These are phyloP conservation scores for Octopus sinensis DNA, from an alignment of 1,140 invertebrate genomes.

Conservation along the genomic window DNA sequence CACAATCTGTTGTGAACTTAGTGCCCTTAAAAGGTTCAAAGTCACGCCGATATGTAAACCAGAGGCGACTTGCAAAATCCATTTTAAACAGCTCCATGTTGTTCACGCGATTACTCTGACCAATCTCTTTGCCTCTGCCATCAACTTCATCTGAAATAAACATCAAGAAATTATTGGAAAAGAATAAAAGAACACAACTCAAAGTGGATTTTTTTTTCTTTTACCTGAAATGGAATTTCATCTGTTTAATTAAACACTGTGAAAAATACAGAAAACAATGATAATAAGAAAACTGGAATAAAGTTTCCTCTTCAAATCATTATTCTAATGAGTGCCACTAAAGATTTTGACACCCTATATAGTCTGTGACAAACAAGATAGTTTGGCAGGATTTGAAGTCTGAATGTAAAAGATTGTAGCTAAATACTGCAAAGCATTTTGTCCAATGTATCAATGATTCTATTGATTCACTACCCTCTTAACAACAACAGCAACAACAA, in stretches of 20 bases:
- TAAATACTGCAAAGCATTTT: no score
- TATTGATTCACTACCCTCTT: no score
- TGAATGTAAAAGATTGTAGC: not conserved
- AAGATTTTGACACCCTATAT: not conserved
- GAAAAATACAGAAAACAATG: no score
- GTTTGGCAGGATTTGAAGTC: not conserved
- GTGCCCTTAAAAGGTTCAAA: slow-evolving; percentile 79
- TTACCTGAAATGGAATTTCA: no score
- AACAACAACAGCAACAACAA: no score
- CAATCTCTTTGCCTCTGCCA: slow-evolving; percentile 24
- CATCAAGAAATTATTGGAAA: not conserved
- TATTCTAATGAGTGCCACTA: not conserved
- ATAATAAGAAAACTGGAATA: no score
- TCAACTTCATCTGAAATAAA: slow-evolving; percentile 29
- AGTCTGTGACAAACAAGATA: not conserved
- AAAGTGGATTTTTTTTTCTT: no score
- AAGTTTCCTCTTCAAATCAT: not conserved
- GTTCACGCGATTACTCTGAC: slow-evolving; percentile 20
- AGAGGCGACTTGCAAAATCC: slow-evolving; percentile 67
- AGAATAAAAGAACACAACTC: no score
- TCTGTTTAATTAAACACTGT: no score
- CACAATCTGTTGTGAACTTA: slow-evolving; percentile 85
- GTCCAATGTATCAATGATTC: no score
- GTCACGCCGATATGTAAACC: slow-evolving; percentile 93
- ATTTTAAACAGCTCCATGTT: slow-evolving; percentile 48